Conservation (phyloP, 2,113 vertebrate genomes). For the Corvus cornix region DNA sequence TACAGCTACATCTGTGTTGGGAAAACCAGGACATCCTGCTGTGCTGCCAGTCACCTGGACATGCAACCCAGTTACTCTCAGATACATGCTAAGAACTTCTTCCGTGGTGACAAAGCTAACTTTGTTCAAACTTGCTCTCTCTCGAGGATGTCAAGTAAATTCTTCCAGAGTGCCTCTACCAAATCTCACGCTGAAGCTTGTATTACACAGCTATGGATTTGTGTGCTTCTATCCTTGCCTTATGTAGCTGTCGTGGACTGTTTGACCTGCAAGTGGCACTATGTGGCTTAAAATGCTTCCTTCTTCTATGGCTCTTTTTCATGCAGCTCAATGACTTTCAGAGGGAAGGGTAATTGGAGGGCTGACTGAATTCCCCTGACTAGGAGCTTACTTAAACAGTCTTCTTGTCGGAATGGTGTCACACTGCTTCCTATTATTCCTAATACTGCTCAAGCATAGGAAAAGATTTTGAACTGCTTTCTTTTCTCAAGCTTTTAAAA, state of each 20-base stretch:
- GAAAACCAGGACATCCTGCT: not conserved
- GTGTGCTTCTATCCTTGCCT: not conserved
- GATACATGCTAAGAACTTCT: not conserved
- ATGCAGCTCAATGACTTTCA: not conserved
- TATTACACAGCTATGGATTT: rapidly evolving
- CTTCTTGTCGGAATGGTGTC: not conserved
- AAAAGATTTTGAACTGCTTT: not conserved
- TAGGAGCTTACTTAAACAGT: not conserved
- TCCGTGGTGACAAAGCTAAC: not conserved
- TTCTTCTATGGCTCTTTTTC: not conserved
- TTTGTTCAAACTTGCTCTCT: not conserved
- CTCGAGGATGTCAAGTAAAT: not conserved
- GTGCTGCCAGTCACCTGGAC: not conserved
- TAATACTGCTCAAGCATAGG: not conserved
- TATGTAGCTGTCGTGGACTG: not conserved
- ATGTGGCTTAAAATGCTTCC: slow-evolving; percentile 41
- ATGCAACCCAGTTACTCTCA: rapidly evolving
- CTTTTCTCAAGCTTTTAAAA: not conserved
- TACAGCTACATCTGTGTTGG: rapidly evolving
- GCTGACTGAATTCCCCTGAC: not conserved
- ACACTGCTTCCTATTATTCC: not conserved
- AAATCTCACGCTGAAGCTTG: not conserved
- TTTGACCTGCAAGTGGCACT: slow-evolving; percentile 67
- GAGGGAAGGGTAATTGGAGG: not conserved
- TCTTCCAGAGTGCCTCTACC: not conserved